Percentiles rank a stretch among this genome's conserved stretches.
These are phyloP conservation scores for Syngnathus typhle DNA, from an alignment of 2,113 vertebrate species.

Conservation along the genomic window DNA sequence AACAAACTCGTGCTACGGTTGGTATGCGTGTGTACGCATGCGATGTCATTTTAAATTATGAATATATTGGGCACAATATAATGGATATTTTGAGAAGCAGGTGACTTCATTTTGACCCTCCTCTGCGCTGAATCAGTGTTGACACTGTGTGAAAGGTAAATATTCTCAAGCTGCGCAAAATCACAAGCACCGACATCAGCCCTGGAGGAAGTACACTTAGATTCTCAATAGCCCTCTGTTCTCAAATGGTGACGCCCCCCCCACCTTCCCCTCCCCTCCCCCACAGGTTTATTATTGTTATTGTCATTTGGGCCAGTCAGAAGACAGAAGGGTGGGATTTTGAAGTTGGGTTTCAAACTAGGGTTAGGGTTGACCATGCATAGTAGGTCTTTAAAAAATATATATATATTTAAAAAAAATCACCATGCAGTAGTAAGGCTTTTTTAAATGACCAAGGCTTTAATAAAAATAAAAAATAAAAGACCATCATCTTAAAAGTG, in stretches of 20 bases:
- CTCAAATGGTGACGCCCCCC: conserved; percentile 22
- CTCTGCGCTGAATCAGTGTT: conserved; percentile 50
- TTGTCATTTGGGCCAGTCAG: not conserved
- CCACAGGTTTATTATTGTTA: not conserved
- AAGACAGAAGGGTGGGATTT: no score
- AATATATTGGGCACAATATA: conserved; percentile 28
- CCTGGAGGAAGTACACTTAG: conserved; percentile 24
- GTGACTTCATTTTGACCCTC: conserved; percentile 57
- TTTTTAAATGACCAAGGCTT: no score
- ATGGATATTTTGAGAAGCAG: conserved; percentile 48
- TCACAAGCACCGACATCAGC: conserved; percentile 44
- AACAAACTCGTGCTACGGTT: conserved; percentile 40
- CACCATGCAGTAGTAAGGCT: no score
- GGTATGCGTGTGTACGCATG: conserved; percentile 6
- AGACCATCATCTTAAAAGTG: not conserved
- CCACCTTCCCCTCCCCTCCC: not conserved
- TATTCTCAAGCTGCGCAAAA: conserved; percentile 59
- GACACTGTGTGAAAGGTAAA: conserved; percentile 62
- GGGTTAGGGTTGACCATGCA: no score
- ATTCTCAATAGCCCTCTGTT: conserved; percentile 61
- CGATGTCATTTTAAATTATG: conserved; percentile 15
- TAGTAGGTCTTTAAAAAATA: no score
- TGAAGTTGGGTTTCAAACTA: no score
- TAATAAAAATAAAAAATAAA: not conserved
- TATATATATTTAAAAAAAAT: no score